Base-by-base conservation (phyloP, 2,888 invertebrate species). In the Penaeus monodon region DNA sequence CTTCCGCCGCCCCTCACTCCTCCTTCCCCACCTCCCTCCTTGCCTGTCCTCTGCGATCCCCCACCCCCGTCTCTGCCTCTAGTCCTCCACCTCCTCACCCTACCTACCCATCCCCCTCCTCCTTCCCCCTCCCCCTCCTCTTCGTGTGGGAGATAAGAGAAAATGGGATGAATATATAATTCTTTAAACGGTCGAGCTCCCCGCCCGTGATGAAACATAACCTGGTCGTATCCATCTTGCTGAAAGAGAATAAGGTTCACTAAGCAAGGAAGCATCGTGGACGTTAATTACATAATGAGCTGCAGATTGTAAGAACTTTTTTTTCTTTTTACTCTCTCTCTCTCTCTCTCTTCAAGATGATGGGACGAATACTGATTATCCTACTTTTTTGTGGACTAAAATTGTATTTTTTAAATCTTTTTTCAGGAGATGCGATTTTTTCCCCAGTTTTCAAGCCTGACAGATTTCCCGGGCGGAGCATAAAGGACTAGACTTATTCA, bases 241-340 rank as follows among this genome's bases (percentile, higher is more conserved):
- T 57, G 64, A 8, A 7, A 29, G n/a, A 65, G 65, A 80, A 64
- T 64, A 65, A 65, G 29, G 20, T 29, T 65, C 38, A 38, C 65
- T n/a, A 27, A 80, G 80, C 27, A 65, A 64, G 80, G 64, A 38
- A 80, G 80, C 29, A 38, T 22, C 64, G 79, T 57, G 44, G 79
- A 63, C 63, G 79, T 63, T 79, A 79, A 79, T 79, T 79, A 79
- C 79, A 63, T 79, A 79, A 79, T 79, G 64, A 79, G 79, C 44
- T 57, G 57, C 33, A 63, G 57, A 64, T 57, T 63, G 44, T 27
- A 57, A 27, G 63, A 57, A 27, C 63, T 49, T 27, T 79, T 79
- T 49, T 57, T 44, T 44, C 44, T 44, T 44, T 44, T 44, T 44
- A 44, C 44, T 44, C 44, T 38, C 49, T 14, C 49, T 57, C 17